Conservation (phyloP, 1,140 invertebrate genomes). For the Lordiphosa collinella region DNA sequence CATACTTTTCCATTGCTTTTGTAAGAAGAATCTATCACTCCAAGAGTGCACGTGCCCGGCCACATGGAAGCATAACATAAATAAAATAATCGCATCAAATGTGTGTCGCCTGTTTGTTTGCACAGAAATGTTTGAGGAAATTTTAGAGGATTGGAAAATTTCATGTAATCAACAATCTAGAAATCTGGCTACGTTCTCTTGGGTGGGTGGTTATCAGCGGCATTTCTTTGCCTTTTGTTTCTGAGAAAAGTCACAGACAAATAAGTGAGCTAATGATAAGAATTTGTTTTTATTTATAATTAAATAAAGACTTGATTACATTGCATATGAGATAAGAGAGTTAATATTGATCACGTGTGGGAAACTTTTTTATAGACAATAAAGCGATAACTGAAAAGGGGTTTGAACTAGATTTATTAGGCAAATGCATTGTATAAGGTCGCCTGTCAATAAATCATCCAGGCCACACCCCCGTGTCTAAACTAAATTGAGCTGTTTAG, state of each 20-base stretch:
- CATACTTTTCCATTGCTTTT: constrained; percentile 25
- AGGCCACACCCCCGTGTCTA: neutral
- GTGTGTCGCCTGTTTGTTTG: neutral
- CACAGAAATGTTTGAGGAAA: too few species aligned
- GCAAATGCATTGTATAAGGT: constrained; percentile 9
- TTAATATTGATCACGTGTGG: neutral
- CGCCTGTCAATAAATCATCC: neutral
- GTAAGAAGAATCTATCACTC: too few species aligned
- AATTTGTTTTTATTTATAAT: constrained; percentile 29
- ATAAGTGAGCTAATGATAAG: constrained; percentile 43
- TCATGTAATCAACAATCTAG: too few species aligned
- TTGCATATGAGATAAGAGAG: neutral
- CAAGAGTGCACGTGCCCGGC: too few species aligned
- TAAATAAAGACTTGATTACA: constrained; percentile 20
- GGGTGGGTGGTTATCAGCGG: constrained; percentile 35
- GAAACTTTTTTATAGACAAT: constrained; percentile 2
- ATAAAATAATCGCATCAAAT: neutral
- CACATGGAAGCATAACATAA: too few species aligned
- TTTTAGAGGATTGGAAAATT: constrained; percentile 1
- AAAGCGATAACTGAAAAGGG: too few species aligned
- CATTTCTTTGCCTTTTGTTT: constrained; percentile 34
- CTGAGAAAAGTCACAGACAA: constrained; percentile 24
- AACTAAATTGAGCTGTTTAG: constrained; percentile 53
- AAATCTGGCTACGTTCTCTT: neutral
- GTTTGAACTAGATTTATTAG: neutral